These are phyloP conservation scores for Teleopsis dalmanni DNA, from an alignment of 1,140 invertebrate genomes.

Conservation along the genomic window DNA sequence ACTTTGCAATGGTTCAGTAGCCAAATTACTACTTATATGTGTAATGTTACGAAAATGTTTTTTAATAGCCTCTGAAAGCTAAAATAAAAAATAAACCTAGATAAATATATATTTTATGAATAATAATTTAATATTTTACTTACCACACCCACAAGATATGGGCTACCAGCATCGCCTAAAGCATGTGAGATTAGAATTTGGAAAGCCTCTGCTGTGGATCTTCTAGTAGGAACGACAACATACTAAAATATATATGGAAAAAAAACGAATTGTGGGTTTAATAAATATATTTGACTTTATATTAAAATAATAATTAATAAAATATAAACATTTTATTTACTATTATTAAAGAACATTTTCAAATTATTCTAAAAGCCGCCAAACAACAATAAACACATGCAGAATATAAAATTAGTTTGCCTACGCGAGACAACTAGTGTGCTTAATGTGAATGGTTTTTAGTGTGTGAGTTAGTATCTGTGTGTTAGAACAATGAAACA, in stretches of 20 bases:
- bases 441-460: no score
- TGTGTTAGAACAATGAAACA: no score
- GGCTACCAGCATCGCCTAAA: conserved; percentile 88
- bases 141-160: conserved; percentile 85
- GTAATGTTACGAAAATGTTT: conserved; percentile 21
- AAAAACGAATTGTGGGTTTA: background rate
- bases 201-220: conserved; percentile 89
- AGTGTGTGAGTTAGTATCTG: no score
- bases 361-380: background rate
- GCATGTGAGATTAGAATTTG: conserved; percentile 91
- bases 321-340: background rate
- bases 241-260: conserved; percentile 56
- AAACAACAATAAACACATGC: background rate
- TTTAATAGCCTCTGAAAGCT: conserved; percentile 65
- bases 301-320: background rate
- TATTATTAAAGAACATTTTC: background rate
- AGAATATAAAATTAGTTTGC: no score
- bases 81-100: conserved; percentile 20
- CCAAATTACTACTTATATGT: conserved; percentile 8
- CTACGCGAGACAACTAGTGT: no score
- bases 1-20: conserved; percentile 15
- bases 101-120: background rate
- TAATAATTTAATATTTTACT: conserved; percentile 40
- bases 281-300: background rate
- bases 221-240: conserved; percentile 80